Base-by-base conservation (phyloP, 2,113 vertebrate species). In the Orycteropus afer region DNA sequence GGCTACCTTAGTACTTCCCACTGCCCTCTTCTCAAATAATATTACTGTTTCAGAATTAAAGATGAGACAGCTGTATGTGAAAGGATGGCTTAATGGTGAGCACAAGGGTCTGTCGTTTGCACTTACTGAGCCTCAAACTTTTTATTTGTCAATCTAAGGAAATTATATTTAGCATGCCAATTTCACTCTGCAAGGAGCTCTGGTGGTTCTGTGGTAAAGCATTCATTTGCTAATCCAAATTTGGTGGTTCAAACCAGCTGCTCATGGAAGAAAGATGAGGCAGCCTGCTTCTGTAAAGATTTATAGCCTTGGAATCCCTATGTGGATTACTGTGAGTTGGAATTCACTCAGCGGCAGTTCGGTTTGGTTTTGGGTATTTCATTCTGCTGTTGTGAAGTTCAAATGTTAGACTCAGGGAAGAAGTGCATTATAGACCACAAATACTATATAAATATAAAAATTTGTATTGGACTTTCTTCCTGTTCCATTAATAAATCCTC, bases 11-110 rank as follows among this genome's bases (percentile, higher is more conserved):
- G 49, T 78, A 25, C 55, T 17, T n/a, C 18, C 89, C 13, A 8
- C 22, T 67, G 4, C 57, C 57, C 79, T 20, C 61, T 86, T 73
- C 22, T 95, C 71, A 29, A 59, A 88, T 95, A 47, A 47, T 76
- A 47, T 92, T 79, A 29, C 57, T 59, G 45, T 94, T 84, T 89
- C 57, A 40, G 90, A 94, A 95, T 90, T 78, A 94, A 92, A 82
- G 32, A 47, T 8, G 40, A 89, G 71, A 63, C 57, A 65, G 29
- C 61, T 2, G 34, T 14, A 51, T 49, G 29, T 40, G 32, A 74
- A 90, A 37, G 23, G 42, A 90, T 25, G 7, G 17, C 47, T 69
- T 79, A 57, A 40, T 45, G 65, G 42, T 42, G 49, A 82, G 59
- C 42, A 47, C 34, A n/a, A 37, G 55, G 34, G 29, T 49, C 78